Evolutionary conservation across 2,888 invertebrate species (phyloP), one percentile per base, ranked within the genome.

Genomic region (Cheilosia variabilis): DNA sequence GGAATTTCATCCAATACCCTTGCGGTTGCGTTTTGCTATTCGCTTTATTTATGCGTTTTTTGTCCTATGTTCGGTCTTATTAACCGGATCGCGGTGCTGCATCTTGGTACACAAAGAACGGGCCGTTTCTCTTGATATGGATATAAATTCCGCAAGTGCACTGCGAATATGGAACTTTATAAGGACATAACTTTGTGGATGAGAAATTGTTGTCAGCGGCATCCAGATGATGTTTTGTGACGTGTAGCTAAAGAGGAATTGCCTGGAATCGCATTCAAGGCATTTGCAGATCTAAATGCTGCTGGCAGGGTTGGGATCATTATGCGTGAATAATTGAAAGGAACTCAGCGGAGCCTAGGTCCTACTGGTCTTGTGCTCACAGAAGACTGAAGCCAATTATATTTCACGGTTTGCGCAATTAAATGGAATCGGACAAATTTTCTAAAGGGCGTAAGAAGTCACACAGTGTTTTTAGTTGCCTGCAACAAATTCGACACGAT

Each of bases 161-260:
- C 41, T 80, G 66, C 15, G 43, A 65, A 34, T 31, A 43, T 7
- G 43, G 52, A 17, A 15, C 81, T 84, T 63, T 84, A 84, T 84
- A 84, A 75, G 83, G 83, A 84, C 57, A 83, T 83, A 78, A 83
- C 68, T 63, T 57, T 52, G 68, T 47, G 17, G 83, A 79, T 84
- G 83, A 84, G 63, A 84, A 79, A 79, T 84, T 84, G 83, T 79
- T 84, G 83, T 75, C 82, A 78, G 53, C 66, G 73, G 24, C 72
- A 31, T 78, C 62, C 62, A 60, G 53, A 65, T 58, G 47, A 52
- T 68, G 66, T 68, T 72, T 66, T 69, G 65, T 13, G 19, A 52
- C 43, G 57, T 43, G 15, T 13, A 13, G 17, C 17, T 17, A 43
- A 5, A 19, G 4, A 4, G 37, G 50, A 17, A 24, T 17, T 19